Conservation (phyloP, 2,888 invertebrate genomes). For the Arrhopalites spinosus region DNA sequence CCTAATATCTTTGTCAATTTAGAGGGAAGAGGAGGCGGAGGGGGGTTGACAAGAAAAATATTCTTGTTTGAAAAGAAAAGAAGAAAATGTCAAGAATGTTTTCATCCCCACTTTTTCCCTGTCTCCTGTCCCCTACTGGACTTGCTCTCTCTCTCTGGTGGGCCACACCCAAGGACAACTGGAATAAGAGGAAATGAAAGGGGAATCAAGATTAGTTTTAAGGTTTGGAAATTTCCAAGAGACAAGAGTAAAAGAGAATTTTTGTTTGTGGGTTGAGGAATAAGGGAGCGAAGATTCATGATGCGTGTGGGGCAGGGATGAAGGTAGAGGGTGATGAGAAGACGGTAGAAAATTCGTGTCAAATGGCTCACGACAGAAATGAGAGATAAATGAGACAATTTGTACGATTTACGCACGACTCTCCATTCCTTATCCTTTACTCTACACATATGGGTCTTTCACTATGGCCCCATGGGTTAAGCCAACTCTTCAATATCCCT, state of each 20-base stretch:
- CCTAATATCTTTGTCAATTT: too few relatives aligned
- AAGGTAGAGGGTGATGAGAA: background rate
- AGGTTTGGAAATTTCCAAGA: background rate
- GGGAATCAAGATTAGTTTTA: too few relatives aligned
- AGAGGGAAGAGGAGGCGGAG: too few relatives aligned
- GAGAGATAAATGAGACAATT: conserved; percentile 32
- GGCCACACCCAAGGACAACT: too few relatives aligned
- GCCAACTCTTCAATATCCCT: background rate
- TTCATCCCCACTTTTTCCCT: too few relatives aligned
- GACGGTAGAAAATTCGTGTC: conserved; percentile 12
- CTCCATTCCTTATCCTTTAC: conserved; percentile 5
- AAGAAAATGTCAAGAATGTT: too few relatives aligned
- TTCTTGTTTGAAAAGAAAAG: too few relatives aligned
- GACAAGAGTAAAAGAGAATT: background rate
- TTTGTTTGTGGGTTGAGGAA: background rate
- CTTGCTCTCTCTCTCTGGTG: too few relatives aligned
- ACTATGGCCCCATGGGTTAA: background rate
- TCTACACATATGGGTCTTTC: background rate
- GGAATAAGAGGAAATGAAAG: too few relatives aligned
- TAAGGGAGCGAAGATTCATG: background rate
- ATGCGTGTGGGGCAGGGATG: background rate
- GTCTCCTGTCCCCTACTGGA: too few relatives aligned
- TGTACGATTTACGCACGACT: conserved; percentile 24
- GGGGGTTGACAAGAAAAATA: too few relatives aligned
- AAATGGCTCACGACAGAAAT: conserved; percentile 14